phyloP scores from a whole-genome alignment of 2,113 vertebrate species.

The Lathamus discolor region DNA sequence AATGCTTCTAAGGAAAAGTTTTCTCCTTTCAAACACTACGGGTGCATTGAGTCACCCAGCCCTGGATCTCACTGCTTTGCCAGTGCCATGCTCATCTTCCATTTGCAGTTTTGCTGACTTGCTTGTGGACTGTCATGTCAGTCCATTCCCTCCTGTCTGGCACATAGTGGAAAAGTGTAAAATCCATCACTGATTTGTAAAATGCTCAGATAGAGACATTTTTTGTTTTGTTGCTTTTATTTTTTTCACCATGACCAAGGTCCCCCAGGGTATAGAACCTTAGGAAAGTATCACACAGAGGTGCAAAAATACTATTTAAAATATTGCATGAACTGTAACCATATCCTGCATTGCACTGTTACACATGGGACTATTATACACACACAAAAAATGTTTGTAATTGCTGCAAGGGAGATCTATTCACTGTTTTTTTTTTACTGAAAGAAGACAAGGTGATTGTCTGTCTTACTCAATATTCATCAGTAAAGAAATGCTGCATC shows the following conservation, averaged over 20 bases:
- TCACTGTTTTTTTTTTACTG: background rate
- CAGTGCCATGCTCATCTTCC: background rate
- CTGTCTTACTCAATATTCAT: background rate
- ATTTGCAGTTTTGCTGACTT: slow-evolving; percentile 10
- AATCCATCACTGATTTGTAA: background rate
- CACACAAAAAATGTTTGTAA: background rate
- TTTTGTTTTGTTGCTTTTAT: background rate
- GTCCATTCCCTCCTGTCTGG: background rate
- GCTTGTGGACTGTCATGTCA: background rate
- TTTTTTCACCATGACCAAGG: background rate
- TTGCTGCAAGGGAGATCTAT: background rate
- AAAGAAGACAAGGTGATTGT: background rate
- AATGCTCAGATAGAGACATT: background rate
- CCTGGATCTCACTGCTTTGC: background rate
- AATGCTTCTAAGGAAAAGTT: background rate
- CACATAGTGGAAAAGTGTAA: background rate
- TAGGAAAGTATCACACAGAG: background rate
- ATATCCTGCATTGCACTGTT: background rate
- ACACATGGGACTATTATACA: background rate
- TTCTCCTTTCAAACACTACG: background rate
- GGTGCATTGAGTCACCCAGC: background rate
- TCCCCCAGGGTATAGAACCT: background rate
- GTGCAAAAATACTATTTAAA: slow-evolving; percentile 6
- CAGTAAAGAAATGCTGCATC: background rate
- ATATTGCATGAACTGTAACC: background rate